Conservation (phyloP, 2,113 vertebrate species). For the Promerops cafer region DNA sequence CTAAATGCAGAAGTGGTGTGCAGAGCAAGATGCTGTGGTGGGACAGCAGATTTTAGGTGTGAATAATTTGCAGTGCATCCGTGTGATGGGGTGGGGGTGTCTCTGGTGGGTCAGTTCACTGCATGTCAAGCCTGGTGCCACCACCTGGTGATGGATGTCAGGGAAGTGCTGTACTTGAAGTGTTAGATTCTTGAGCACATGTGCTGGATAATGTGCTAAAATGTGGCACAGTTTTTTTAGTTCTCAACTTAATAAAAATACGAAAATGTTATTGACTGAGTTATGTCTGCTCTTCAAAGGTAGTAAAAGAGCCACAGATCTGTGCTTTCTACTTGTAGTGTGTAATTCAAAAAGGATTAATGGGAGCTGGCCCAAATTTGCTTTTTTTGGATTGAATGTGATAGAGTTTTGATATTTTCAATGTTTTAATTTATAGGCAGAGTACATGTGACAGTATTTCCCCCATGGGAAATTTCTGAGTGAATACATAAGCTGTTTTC, state of each 20-base stretch:
- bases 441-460: background rate
- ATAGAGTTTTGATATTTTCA: background rate
- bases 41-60: background rate
- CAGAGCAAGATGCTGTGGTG: background rate
- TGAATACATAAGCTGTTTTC: background rate
- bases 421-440: background rate
- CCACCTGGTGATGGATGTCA: background rate
- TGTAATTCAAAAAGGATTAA: background rate
- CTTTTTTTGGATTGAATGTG: background rate
- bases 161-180: background rate
- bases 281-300: background rate
- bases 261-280: background rate
- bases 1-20: background rate
- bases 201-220: background rate
- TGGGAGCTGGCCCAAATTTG: background rate
- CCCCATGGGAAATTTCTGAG: background rate
- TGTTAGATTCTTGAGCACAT: background rate
- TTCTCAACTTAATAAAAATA: background rate
- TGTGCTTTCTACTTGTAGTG: background rate
- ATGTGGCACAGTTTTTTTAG: background rate
- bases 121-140: background rate
- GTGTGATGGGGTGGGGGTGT: accelerated
- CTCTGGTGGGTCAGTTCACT: background rate
- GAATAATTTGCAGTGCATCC: background rate
- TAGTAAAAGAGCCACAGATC: background rate